phyloP scores from a whole-genome alignment of 2,797 vertebrate genomes.

The Monodelphis domestica region DNA sequence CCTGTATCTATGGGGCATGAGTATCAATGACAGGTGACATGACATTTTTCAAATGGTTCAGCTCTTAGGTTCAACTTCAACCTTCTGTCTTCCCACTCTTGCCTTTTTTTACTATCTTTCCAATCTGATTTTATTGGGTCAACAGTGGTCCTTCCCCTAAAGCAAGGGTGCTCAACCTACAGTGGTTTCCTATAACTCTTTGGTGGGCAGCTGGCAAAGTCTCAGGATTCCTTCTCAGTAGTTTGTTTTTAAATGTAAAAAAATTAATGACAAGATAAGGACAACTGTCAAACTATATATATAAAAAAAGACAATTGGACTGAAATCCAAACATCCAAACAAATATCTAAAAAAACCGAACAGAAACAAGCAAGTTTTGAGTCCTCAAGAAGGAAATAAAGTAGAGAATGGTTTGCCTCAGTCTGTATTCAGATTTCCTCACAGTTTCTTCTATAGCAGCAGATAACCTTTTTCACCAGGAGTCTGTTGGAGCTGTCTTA shows the following conservation, averaged over 20 bases:
- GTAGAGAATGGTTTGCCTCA: too few species aligned
- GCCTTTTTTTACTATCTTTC: too few species aligned
- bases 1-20: too few species aligned
- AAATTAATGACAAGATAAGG: neutral
- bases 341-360: neutral
- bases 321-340: too few species aligned
- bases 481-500: too few species aligned
- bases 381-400: too few species aligned
- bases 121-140: too few species aligned
- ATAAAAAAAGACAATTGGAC: too few species aligned
- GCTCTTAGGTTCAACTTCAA: neutral
- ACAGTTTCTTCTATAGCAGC: too few species aligned
- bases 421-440: too few species aligned
- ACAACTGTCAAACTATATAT: neutral
- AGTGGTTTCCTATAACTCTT: neutral
- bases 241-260: neutral
- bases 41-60: neutral
- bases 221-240: neutral
- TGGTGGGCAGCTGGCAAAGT: neutral
- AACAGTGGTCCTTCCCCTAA: neutral
- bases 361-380: neutral
- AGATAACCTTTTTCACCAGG: too few species aligned
- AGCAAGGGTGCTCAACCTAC: neutral
- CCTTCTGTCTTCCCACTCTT: neutral
- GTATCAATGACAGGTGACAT: too few species aligned